phyloP scores from a whole-genome alignment of 2,888 invertebrate genomes.

The Orgyia antiqua region DNA sequence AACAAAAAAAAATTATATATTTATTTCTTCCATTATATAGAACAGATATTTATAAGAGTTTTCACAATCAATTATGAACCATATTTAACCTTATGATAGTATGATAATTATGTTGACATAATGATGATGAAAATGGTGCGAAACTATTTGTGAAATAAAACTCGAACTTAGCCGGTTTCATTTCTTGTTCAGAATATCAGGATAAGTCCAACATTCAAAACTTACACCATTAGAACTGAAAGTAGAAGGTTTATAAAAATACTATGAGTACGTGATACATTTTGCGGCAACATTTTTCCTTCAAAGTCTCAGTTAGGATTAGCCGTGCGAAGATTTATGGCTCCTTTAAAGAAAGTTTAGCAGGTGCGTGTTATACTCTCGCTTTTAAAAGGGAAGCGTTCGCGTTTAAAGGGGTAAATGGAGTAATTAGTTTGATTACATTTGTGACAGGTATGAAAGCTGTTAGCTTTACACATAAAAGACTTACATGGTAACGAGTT shows the following conservation, averaged over 20 bases:
- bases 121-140: too few relatives aligned
- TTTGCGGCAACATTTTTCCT: slow-evolving; percentile 34
- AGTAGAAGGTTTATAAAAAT: slow-evolving; percentile 49
- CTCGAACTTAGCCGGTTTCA: too few relatives aligned
- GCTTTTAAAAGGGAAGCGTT: slow-evolving; percentile 14
- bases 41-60: too few relatives aligned
- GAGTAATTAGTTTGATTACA: slow-evolving; percentile 16
- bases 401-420: slow-evolving; percentile 18
- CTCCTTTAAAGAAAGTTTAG: slow-evolving; percentile 28
- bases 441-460: slow-evolving; percentile 4
- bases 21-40: too few relatives aligned
- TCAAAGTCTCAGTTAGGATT: slow-evolving; percentile 40
- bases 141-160: too few relatives aligned
- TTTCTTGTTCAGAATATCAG: slow-evolving; percentile 26
- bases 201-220: slow-evolving; percentile 28
- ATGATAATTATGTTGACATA: too few relatives aligned
- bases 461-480: not conserved
- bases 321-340: slow-evolving; percentile 49
- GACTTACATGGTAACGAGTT: not conserved
- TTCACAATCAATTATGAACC: too few relatives aligned
- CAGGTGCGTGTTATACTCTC: slow-evolving; percentile 33
- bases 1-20: too few relatives aligned
- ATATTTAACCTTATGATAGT: too few relatives aligned
- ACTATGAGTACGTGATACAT: slow-evolving; percentile 39
- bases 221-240: slow-evolving; percentile 41